Percentiles rank a stretch among this genome's conserved stretches.
Evolutionary conservation across 2,797 vertebrate species (phyloP).

Genomic region (Enteromius anoplus): DNA sequence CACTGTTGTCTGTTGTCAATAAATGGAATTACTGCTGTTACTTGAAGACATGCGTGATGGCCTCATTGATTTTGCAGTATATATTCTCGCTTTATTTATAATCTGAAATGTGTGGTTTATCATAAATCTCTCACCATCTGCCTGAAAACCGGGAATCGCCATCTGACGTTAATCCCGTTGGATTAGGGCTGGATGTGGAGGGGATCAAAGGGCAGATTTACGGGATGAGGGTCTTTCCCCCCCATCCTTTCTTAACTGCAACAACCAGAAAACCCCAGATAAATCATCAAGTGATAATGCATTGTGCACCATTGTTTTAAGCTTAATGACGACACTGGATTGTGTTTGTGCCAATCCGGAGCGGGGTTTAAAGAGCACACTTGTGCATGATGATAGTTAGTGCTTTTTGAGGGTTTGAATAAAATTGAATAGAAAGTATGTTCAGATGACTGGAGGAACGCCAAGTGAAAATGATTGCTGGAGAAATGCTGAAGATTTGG

Average conservation of each 20-base stretch:
- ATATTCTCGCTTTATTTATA: not conserved
- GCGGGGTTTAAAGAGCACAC: conserved; percentile 55
- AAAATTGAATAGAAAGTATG: conserved; percentile 18
- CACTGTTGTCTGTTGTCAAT: conserved; percentile 8
- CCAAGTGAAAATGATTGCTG: conserved; percentile 9
- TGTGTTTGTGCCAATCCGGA: conserved; percentile 36
- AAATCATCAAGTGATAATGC: not conserved
- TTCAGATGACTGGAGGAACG: not conserved
- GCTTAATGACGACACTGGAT: conserved; percentile 17
- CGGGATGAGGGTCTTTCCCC: conserved; percentile 48
- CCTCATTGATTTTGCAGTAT: not conserved
- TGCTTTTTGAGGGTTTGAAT: conserved; percentile 33
- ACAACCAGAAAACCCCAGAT: conserved; percentile 36
- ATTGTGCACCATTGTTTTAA: not conserved
- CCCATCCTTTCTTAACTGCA: conserved; percentile 32
- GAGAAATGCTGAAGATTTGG: conserved; percentile 1
- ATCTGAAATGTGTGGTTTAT: conserved; percentile 38
- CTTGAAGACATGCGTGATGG: not conserved
- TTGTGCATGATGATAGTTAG: conserved; percentile 21
- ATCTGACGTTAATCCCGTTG: conserved; percentile 69
- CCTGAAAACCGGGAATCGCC: conserved; percentile 52
- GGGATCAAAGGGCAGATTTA: conserved; percentile 59
- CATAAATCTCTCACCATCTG: conserved; percentile 55
- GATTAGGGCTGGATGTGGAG: conserved; percentile 67
- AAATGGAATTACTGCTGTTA: not conserved